These are phyloP conservation scores for Aphelenchoides avenae DNA, from an alignment of 1,140 invertebrate species.

Conservation along the genomic window DNA sequence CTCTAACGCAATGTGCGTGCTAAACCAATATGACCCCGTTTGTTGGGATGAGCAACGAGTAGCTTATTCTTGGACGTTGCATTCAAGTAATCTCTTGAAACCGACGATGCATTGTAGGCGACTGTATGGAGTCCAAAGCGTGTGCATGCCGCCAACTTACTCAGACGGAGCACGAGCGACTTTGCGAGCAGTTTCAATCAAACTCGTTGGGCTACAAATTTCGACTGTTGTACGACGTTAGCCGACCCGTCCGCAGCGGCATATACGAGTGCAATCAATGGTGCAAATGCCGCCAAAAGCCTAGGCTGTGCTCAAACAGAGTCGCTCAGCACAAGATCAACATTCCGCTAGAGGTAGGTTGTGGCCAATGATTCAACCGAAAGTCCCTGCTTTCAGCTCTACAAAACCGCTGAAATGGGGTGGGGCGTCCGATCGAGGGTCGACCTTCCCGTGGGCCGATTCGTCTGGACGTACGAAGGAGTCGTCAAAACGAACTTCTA, in stretches of 20 bases:
- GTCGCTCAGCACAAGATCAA: constrained; percentile 33
- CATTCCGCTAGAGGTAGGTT: constrained; percentile 21
- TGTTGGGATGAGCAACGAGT: too few species aligned
- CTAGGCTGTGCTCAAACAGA: constrained; percentile 34
- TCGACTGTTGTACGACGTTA: constrained; percentile 20
- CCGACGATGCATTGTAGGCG: too few species aligned
- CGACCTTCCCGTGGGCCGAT: constrained; percentile 71
- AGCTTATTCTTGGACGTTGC: too few species aligned
- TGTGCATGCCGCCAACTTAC: constrained; percentile 33
- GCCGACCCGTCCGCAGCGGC: constrained; percentile 27
- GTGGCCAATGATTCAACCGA: too few species aligned
- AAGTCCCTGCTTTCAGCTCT: constrained; percentile 34
- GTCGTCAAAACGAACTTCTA: too few species aligned
- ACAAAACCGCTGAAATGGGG: constrained; percentile 63
- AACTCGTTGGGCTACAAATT: constrained; percentile 22
- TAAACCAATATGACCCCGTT: too few species aligned
- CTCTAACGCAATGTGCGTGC: too few species aligned
- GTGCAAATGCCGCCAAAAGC: too few species aligned
- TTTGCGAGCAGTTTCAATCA: constrained; percentile 16
- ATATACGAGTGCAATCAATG: constrained; percentile 31
- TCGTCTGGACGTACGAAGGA: constrained; percentile 52
- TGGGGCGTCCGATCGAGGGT: constrained; percentile 92
- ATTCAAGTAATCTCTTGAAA: too few species aligned
- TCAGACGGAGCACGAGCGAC: constrained; percentile 17
- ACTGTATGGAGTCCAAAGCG: constrained; percentile 19